A percentile compares a stretch with the other conserved stretches of the same genome.
These are phyloP conservation scores for Hirudo medicinalis DNA, from an alignment of 1,140 invertebrate genomes.

Conservation along the genomic window DNA sequence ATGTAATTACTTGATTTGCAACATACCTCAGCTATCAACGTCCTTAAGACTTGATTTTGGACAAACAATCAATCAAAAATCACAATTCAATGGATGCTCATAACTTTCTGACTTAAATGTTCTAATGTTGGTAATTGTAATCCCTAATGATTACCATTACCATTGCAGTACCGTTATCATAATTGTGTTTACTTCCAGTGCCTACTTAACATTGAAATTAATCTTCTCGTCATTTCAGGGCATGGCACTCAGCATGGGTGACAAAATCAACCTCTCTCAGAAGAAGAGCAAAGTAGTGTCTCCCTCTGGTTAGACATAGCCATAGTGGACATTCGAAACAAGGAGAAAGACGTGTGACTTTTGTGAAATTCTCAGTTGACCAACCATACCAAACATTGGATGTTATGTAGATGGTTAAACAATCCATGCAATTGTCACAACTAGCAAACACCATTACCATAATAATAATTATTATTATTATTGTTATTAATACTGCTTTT, in stretches of 20 bases:
- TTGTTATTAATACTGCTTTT: neutral
- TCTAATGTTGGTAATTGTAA: no score
- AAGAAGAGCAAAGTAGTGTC: conserved; percentile 26
- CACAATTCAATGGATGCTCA: no score
- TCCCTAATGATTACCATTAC: no score
- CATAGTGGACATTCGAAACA: neutral
- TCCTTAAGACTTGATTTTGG: no score
- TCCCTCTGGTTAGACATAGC: neutral
- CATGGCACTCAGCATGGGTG: conserved; percentile 87
- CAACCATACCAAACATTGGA: neutral
- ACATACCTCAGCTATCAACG: no score
- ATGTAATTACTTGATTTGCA: no score
- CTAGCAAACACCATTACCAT: no score
- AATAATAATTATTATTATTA: neutral
- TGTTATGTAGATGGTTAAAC: neutral
- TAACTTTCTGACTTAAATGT: no score
- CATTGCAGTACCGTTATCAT: no score
- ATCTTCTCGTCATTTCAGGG: conserved; percentile 50
- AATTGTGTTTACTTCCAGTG: no score
- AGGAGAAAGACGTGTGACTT: neutral
- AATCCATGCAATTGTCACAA: neutral
- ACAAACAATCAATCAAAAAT: no score
- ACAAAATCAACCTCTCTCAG: conserved; percentile 88
- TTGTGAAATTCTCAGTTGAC: neutral
- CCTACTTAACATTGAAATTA: no score